Conservation (phyloP, 1,140 invertebrate species). For the Acromyrmex heyeri region DNA sequence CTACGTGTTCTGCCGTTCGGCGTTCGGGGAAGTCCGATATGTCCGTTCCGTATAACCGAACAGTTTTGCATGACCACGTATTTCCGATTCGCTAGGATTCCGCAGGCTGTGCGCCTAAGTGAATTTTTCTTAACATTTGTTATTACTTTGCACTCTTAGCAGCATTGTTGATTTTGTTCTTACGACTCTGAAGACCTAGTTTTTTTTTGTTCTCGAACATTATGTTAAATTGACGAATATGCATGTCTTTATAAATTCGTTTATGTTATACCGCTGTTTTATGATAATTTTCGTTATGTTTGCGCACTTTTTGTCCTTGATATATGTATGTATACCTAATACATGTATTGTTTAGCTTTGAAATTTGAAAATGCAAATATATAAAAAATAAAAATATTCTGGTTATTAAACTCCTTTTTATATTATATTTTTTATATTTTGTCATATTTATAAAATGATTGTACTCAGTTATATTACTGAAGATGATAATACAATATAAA, state of each 20-base stretch:
- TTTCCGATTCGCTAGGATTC: background rate
- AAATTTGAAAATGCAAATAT: no score
- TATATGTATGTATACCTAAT: background rate
- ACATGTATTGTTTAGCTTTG: background rate
- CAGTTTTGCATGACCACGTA: background rate
- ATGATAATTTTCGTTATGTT: background rate
- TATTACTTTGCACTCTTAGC: background rate
- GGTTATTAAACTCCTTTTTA: no score
- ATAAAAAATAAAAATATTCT: no score
- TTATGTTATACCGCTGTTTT: background rate
- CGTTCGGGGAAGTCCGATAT: background rate
- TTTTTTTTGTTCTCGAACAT: no score
- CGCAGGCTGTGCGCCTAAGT: background rate
- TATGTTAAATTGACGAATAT: background rate
- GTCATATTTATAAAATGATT: no score
- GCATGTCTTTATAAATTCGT: background rate
- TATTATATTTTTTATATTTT: no score
- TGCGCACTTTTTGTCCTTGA: background rate
- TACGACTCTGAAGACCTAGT: background rate
- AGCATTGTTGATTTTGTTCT: background rate
- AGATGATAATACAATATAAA: background rate
- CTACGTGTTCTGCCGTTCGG: slow-evolving; percentile 59
- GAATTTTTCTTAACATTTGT: background rate
- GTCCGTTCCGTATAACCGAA: slow-evolving; percentile 1
- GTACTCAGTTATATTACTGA: background rate